Percentiles rank a stretch among this genome's conserved stretches.
These are phyloP conservation scores for Paguma larvata DNA, from an alignment of 2,797 vertebrate species.

Conservation along the genomic window DNA sequence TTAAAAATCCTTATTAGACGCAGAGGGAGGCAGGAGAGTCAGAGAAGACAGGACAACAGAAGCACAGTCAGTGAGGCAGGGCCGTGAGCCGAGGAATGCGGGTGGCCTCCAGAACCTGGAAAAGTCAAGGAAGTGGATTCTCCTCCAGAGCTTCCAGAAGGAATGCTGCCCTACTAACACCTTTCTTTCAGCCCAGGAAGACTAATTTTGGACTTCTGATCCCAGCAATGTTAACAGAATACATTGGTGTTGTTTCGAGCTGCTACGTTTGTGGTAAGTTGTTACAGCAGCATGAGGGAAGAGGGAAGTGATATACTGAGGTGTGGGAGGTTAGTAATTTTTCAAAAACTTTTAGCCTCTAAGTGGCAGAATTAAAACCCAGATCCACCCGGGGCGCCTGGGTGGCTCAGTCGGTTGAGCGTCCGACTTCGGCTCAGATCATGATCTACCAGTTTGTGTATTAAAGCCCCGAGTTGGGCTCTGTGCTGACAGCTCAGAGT, in stretches of 20 bases:
- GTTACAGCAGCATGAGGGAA: background rate
- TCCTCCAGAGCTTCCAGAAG: background rate
- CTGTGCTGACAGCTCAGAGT: no score
- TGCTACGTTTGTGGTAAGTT: background rate
- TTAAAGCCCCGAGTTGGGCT: no score
- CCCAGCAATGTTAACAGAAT: background rate
- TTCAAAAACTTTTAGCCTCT: background rate
- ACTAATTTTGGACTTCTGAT: background rate
- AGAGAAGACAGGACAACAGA: background rate
- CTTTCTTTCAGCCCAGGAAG: background rate
- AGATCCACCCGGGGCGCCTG: background rate
- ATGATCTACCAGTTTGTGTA: no score
- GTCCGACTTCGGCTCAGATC: no score
- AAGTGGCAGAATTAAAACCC: background rate
- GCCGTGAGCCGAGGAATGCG: background rate
- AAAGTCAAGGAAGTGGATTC: background rate
- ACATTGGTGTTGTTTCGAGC: background rate
- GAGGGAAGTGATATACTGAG: background rate
- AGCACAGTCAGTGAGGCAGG: background rate
- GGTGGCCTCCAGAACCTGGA: background rate
- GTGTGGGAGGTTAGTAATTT: background rate
- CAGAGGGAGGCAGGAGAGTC: background rate
- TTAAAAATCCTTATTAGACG: background rate
- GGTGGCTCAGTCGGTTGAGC: no score
- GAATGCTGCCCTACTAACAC: background rate